Evolutionary conservation across 2,113 vertebrate genomes (phyloP), one percentile per base, ranked within the genome.

Genomic region (Etia nguti): DNA sequence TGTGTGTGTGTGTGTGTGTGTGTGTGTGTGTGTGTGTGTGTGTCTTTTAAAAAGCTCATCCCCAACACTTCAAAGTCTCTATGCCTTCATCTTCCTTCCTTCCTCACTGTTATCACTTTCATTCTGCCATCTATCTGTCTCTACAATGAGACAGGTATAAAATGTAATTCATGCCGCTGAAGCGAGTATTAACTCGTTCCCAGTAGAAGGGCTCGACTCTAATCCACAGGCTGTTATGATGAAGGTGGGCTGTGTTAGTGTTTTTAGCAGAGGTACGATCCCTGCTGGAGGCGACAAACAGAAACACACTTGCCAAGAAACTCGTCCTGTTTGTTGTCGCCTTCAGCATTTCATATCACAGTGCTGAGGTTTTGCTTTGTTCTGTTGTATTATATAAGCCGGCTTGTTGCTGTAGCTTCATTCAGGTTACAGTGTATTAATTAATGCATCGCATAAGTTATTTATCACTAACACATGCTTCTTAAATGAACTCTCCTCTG

Each of bases 1-100:
- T 75, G 8, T 52, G 50, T 52, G 8, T 52, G 22, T 56, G 11
- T 55, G 5, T 22, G n/a, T 54, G 20, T 6, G 20, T 10, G 50
- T 10, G 52, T 52, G 36, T 29, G 79, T 65, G 50, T 10, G 9
- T 3, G 50, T n/a, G 18, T 9, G 16, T 9, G 50, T 54, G 48
- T n/a, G 24, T 68, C 29, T 80, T 82, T 80, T 88, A 84, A 65
- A 88, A 70, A 87, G 68, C 79, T 79, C 81, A 84, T 88, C 88
- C 70, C 80, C 81, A 20, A 84, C 43, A 56, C 65, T 86, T 92
- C 86, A 86, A 82, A 82, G 86, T 83, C 60, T 79, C 15, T 57
- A 50, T 29, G 43, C 70, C 70, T 29, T 46, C 24, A 31, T 80
- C 31, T 87, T 41, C 20, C 8, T 57, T 48, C 48, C 11, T 73